Conservation (phyloP, 2,113 vertebrate species). For the Tretioscincus oriximinensis region DNA sequence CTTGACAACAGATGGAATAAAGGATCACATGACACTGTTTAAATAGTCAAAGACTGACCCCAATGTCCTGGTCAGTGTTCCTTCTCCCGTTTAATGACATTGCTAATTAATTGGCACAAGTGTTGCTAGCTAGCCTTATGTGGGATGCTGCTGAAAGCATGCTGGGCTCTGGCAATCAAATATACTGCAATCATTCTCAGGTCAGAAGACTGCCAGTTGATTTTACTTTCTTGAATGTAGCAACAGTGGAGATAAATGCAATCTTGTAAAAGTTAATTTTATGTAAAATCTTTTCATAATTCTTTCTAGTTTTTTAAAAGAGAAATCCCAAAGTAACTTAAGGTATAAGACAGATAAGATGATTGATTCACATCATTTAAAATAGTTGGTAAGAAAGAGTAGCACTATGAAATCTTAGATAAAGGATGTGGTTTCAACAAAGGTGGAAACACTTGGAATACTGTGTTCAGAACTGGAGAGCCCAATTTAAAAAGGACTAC, state of each 20-base stretch:
- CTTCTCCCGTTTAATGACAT: slow-evolving; percentile 67
- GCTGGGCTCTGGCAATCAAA: slow-evolving; percentile 55
- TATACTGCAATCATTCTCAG: slow-evolving; percentile 49
- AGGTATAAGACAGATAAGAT: too few species aligned
- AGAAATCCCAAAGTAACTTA: too few species aligned
- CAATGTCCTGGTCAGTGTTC: slow-evolving; percentile 70
- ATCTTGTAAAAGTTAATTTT: slow-evolving; percentile 5
- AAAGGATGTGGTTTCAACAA: too few species aligned
- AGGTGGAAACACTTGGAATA: too few species aligned
- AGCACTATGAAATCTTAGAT: too few species aligned
- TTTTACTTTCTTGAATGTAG: slow-evolving; percentile 44
- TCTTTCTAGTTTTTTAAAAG: not conserved
- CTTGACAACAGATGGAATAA: slow-evolving; percentile 75
- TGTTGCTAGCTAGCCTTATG: slow-evolving; percentile 52
- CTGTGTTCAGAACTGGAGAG: too few species aligned
- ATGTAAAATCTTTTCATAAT: not conserved
- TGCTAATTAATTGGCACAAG: slow-evolving; percentile 73
- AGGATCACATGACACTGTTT: slow-evolving; percentile 67
- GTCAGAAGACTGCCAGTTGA: slow-evolving; percentile 24
- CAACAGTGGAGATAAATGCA: slow-evolving; percentile 18
- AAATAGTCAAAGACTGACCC: slow-evolving; percentile 70
- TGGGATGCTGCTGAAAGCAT: slow-evolving; percentile 63
- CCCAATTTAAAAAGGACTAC: too few species aligned
- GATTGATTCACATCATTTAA: too few species aligned
- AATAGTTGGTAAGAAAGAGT: too few species aligned